These are phyloP conservation scores for Sturnira hondurensis DNA, from an alignment of 2,113 vertebrate species.

Conservation along the genomic window DNA sequence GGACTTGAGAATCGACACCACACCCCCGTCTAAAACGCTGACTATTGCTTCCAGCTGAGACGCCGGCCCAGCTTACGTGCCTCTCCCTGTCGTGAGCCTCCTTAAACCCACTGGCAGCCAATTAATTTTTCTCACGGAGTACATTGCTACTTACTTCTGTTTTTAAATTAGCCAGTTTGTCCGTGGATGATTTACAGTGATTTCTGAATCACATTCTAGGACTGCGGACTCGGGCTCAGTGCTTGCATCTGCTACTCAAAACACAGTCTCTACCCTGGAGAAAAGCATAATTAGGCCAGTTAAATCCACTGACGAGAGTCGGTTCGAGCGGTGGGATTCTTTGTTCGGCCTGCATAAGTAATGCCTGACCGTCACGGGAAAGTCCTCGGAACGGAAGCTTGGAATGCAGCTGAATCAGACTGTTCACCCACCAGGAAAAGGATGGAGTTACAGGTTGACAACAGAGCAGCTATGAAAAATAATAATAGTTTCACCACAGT, in stretches of 20 bases:
- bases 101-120: background rate
- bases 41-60: background rate
- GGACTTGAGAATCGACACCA: background rate
- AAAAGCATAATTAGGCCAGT: background rate
- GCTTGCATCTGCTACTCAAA: background rate
- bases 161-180: background rate
- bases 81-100: background rate
- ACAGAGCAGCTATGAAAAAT: background rate
- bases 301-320: background rate
- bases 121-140: background rate
- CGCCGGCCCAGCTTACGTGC: too few relatives aligned
- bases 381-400: background rate
- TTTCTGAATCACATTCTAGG: background rate
- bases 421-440: background rate
- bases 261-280: background rate
- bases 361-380: background rate
- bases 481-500: background rate
- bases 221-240: background rate
- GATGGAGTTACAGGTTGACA: background rate
- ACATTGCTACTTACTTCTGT: background rate
- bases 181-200: background rate
- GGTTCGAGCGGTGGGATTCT: background rate
- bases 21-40: background rate
- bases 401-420: background rate
- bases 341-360: background rate